These are phyloP conservation scores for Egretta garzetta DNA, from an alignment of 2,113 vertebrate species.

Conservation along the genomic window DNA sequence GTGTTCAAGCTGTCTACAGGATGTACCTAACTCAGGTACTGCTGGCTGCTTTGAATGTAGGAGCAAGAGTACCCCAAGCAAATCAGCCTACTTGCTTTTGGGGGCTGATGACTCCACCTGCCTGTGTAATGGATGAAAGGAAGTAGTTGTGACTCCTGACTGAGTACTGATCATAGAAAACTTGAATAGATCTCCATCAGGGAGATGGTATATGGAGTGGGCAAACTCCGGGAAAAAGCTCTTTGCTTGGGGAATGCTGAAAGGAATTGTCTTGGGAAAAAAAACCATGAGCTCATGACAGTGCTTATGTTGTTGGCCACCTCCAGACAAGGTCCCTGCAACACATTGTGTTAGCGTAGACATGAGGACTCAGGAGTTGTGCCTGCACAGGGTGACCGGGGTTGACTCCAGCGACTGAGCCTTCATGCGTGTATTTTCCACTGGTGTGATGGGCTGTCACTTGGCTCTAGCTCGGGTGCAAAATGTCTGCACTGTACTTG, in stretches of 20 bases:
- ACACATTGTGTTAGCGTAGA: rapidly evolving
- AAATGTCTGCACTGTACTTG: neutral
- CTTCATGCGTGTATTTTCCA: neutral
- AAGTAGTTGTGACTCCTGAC: neutral
- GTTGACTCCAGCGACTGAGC: neutral
- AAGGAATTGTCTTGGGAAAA: neutral
- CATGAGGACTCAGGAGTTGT: neutral
- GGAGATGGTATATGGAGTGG: neutral
- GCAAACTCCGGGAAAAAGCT: neutral
- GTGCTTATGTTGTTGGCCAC: rapidly evolving
- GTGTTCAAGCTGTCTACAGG: neutral
- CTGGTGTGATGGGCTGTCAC: neutral
- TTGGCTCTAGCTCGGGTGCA: neutral
- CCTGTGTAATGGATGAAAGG: neutral
- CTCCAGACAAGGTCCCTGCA: neutral
- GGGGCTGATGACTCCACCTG: neutral
- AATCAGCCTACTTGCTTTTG: neutral
- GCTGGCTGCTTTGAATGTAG: neutral
- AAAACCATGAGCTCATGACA: rapidly evolving
- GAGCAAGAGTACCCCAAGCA: neutral
- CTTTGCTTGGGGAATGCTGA: neutral
- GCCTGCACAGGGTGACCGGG: neutral
- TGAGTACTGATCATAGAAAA: neutral
- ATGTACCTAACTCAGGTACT: neutral
- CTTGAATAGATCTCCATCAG: neutral